These are phyloP conservation scores for Bathybates hornii DNA, from an alignment of 2,113 vertebrate genomes.

Conservation along the genomic window DNA sequence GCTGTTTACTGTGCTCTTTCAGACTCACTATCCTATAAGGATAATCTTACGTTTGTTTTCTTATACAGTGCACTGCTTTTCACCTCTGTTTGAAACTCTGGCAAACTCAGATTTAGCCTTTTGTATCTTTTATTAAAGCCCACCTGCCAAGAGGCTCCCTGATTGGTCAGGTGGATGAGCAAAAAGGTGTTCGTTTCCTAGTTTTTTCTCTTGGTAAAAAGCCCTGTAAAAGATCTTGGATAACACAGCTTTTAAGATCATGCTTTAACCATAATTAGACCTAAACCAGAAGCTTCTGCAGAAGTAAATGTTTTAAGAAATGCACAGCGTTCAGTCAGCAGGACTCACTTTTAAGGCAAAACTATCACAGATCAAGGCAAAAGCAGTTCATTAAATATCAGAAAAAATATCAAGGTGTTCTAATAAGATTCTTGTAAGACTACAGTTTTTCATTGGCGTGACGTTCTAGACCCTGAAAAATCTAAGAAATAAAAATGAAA, in stretches of 20 bases:
- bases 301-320: neutral
- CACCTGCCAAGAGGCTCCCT: neutral
- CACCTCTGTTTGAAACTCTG: neutral
- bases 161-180: accelerated
- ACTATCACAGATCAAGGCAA: accelerated
- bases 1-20: neutral
- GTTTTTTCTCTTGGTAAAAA: neutral
- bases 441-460: neutral
- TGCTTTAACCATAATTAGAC: neutral
- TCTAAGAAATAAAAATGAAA: neutral
- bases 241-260: neutral
- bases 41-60: neutral
- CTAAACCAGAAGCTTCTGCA: neutral
- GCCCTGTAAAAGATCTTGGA: neutral
- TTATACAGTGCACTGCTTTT: neutral
- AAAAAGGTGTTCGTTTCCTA: accelerated
- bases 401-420: neutral
- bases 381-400: neutral
- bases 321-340: neutral
- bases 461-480: neutral
- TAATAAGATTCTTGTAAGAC: neutral
- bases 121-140: accelerated
- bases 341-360: neutral
- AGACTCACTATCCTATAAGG: neutral
- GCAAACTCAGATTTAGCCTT: neutral